These are phyloP conservation scores for Euwallacea fornicatus DNA, from an alignment of 1,140 invertebrate genomes.

Conservation along the genomic window DNA sequence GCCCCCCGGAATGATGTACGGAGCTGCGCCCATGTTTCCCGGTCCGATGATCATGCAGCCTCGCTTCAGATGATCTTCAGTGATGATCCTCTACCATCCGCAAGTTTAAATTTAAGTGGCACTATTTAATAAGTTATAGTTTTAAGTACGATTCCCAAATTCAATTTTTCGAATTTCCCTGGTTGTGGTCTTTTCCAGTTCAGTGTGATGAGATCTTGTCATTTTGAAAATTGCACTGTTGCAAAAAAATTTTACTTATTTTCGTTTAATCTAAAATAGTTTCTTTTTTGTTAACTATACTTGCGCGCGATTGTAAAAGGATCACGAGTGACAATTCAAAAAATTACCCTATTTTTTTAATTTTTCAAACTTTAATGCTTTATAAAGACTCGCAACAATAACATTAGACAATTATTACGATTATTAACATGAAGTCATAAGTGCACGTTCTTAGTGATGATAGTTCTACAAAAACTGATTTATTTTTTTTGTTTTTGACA, in stretches of 20 bases:
- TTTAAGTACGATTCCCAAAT: slow-evolving; percentile 4
- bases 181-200: not conserved
- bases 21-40: slow-evolving; percentile 63
- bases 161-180: not conserved
- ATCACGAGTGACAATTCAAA: not conserved
- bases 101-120: slow-evolving; percentile 47
- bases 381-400: slow-evolving; percentile 4
- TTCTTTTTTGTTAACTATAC: not conserved
- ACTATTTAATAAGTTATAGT: slow-evolving; percentile 11
- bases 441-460: too few relatives aligned
- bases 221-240: too few relatives aligned
- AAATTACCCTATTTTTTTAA: not conserved
- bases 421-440: too few relatives aligned
- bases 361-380: not conserved
- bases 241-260: too few relatives aligned
- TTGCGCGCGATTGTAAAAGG: not conserved
- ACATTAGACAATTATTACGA: not conserved
- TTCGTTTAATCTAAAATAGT: not conserved
- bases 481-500: slow-evolving; percentile 42
- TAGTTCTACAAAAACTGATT: not conserved
- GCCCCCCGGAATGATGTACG: slow-evolving; percentile 68
- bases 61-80: slow-evolving; percentile 76
- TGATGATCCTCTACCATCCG: slow-evolving; percentile 53
- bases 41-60: slow-evolving; percentile 71
- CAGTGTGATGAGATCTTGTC: not conserved